Percentiles rank a stretch among this genome's conserved stretches.
Conservation (phyloP, 2,113 vertebrate species). For the Ailurus styani region DNA sequence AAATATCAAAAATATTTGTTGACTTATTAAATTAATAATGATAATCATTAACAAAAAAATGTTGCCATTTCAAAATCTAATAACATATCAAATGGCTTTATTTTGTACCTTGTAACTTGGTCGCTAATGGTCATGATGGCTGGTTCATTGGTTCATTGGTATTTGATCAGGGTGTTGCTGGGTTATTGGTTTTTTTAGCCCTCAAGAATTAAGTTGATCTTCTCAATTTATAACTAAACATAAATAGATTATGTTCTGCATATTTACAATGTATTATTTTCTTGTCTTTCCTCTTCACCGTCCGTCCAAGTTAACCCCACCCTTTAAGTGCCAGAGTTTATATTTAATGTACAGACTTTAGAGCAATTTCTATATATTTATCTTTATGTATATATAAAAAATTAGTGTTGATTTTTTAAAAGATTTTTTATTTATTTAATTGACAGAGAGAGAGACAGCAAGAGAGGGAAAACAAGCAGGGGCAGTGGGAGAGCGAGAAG, state of each 20-base stretch:
- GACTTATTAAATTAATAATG: not conserved
- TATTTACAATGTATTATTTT: not conserved
- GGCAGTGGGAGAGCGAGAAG: no score
- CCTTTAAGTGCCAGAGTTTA: not conserved
- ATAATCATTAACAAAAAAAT: not conserved
- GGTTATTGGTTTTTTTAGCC: not conserved
- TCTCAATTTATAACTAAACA: not conserved
- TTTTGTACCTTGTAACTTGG: not conserved
- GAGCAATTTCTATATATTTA: not conserved
- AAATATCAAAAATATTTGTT: not conserved
- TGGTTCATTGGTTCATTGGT: not conserved
- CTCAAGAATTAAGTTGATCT: not conserved
- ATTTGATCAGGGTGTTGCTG: not conserved
- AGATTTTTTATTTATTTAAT: no score
- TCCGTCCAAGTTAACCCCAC: not conserved
- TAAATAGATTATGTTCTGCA: not conserved
- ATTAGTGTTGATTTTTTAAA: no score
- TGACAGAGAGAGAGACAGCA: no score
- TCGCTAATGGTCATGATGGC: not conserved
- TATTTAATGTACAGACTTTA: not conserved
- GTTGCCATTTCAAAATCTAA: not conserved
- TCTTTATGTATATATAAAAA: not conserved
- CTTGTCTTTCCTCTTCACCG: not conserved
- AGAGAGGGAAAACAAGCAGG: no score
- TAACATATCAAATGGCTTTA: not conserved